A percentile compares a stretch with the other conserved stretches of the same genome.
phyloP scores from a whole-genome alignment of 2,888 invertebrate genomes.

The Plebejus argus region DNA sequence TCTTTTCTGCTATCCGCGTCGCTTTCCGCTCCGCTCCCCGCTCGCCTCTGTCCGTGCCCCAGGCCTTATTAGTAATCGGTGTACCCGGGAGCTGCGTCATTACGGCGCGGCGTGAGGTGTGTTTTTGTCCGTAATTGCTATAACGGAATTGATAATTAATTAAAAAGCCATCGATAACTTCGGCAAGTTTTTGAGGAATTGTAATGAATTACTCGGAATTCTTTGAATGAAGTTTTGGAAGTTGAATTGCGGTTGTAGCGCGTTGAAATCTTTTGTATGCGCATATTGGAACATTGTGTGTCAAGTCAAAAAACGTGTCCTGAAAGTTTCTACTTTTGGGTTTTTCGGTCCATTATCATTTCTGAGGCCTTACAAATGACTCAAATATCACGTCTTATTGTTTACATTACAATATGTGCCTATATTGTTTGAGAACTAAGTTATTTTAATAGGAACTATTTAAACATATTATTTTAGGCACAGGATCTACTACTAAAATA shows the following conservation, averaged over 20 bases:
- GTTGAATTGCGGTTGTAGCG: neutral
- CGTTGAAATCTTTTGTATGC: neutral
- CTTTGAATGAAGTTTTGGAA: neutral
- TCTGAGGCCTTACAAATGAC: too few species aligned
- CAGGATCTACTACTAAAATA: too few species aligned
- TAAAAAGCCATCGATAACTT: constrained; percentile 13
- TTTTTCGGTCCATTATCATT: too few species aligned
- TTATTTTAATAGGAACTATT: too few species aligned
- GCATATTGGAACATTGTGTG: neutral
- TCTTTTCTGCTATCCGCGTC: neutral
- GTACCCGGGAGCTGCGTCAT: constrained; percentile 27
- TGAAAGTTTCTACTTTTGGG: neutral
- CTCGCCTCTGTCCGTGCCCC: neutral
- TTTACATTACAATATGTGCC: too few species aligned
- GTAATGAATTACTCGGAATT: neutral
- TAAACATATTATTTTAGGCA: too few species aligned
- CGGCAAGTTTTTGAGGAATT: neutral
- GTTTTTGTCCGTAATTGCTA: constrained; percentile 21
- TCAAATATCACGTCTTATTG: too few species aligned
- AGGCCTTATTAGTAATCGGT: neutral
- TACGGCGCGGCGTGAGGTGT: constrained; percentile 20
- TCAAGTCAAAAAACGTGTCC: neutral
- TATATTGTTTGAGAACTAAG: too few species aligned
- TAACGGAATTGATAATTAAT: constrained; percentile 1
- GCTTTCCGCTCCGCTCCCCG: neutral